Conservation (phyloP, 2,888 invertebrate species). For the Stramonita haemastoma region DNA sequence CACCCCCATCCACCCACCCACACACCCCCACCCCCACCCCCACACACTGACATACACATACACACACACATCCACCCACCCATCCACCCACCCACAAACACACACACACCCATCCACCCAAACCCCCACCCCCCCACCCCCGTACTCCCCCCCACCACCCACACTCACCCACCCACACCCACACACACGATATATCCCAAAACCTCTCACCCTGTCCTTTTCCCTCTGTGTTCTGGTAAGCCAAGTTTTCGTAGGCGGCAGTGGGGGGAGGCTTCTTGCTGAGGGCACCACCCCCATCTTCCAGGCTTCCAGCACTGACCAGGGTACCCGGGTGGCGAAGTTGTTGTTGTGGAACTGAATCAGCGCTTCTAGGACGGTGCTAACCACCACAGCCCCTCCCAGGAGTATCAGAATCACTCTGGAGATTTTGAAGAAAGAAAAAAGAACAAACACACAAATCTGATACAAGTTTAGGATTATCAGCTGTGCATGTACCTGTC, state of each 20-base stretch:
- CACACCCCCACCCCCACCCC: no score
- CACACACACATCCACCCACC: no score
- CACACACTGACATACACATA: no score
- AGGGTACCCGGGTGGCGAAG: background rate
- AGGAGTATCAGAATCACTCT: slow-evolving; percentile 9
- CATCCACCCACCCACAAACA: no score
- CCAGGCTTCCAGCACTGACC: background rate
- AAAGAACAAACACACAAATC: background rate
- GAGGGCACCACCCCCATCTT: background rate
- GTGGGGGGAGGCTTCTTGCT: background rate
- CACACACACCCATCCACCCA: no score
- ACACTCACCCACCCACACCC: background rate
- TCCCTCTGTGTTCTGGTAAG: background rate
- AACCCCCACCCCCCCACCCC: background rate
- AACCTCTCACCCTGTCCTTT: background rate
- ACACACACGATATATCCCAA: background rate
- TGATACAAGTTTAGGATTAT: no score
- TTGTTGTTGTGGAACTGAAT: slow-evolving; percentile 39
- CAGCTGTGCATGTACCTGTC: no score
- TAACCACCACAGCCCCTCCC: slow-evolving; percentile 10
- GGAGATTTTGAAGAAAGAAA: background rate
- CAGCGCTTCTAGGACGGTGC: slow-evolving; percentile 27
- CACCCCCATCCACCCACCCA: no score
- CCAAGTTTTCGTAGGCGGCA: slow-evolving; percentile 5
- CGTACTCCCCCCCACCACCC: background rate